These are phyloP conservation scores for Lepetodrilus schrolli DNA, from an alignment of 2,888 invertebrate species.

Conservation along the genomic window DNA sequence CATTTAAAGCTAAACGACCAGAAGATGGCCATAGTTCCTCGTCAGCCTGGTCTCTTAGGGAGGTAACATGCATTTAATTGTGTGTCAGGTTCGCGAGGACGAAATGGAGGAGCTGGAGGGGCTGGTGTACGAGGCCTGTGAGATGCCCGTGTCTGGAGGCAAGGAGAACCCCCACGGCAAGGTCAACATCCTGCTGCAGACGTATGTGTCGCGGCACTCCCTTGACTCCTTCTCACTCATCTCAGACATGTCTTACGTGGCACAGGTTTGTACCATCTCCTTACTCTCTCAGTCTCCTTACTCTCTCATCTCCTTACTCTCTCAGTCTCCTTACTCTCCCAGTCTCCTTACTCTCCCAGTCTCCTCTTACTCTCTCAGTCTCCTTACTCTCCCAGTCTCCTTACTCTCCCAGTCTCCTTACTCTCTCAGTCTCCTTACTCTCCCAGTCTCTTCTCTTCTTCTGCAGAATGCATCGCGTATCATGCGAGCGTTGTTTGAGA, in stretches of 20 bases:
- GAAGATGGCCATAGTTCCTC: too few relatives aligned
- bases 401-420: too few relatives aligned
- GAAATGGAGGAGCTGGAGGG: constrained; percentile 92
- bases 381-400: too few relatives aligned
- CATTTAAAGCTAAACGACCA: too few relatives aligned
- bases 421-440: too few relatives aligned
- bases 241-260: constrained; percentile 91
- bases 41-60: too few relatives aligned
- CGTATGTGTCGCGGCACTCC: constrained; percentile 87
- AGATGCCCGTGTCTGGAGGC: constrained; percentile 85
- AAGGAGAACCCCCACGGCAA: constrained; percentile 88
- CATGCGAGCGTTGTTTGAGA: constrained; percentile 93
- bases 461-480: constrained; percentile 92
- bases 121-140: constrained; percentile 84
- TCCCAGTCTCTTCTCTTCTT: too few relatives aligned
- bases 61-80: constrained; percentile 4
- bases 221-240: constrained; percentile 89
- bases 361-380: too few relatives aligned
- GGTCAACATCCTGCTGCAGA: constrained; percentile 90
- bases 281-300: too few relatives aligned
- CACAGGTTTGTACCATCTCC: constrained; percentile 86
- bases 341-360: too few relatives aligned
- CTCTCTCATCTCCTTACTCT: too few relatives aligned
- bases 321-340: too few relatives aligned
- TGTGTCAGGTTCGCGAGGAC: constrained; percentile 88